Evolutionary conservation across 1,140 invertebrate genomes (phyloP), one percentile per base, ranked within the genome.

Genomic region (Batillaria attramentaria): DNA sequence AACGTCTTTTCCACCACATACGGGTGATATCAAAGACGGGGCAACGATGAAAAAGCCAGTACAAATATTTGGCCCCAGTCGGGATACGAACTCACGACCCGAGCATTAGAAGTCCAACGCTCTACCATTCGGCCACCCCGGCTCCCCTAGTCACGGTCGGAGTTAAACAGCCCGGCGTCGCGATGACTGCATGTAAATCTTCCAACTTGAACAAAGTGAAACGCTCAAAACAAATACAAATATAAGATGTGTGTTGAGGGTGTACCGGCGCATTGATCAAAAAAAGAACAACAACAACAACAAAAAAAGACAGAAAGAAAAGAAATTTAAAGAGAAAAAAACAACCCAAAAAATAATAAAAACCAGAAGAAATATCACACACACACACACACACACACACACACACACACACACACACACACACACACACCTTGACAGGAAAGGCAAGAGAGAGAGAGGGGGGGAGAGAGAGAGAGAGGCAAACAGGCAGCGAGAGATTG

Each of bases 341-440:
- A 6, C 6, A 8, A 62, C n/a, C 8, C 57, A 62, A 6, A 62
- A 13, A 62, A 13, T 16, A 6, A 62, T 6, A 62, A 6, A n/a
- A 13, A 62, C n/a, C 10, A 18, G 31, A 13, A n/a, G 6, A 13
- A 6, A 62, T 5, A 62, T 5, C 18, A 62, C 57, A 62, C 57
- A 62, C 57, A 62, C 57, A 62, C 57, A 62, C 57, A 62, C 57
- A 62, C 57, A 62, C 57, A 62, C 57, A 62, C 57, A 62, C 57
- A 62, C 57, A 62, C 57, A 62, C 57, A 62, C 57, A 62, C 57
- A 62, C 57, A 62, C 57, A 62, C 57, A 62, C 57, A 62, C 10
- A 62, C 57, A 62, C 57, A 62, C 57, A 62, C 57, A 62, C 10
- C n/a, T n/a, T n/a, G n/a, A n/a, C n/a, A n/a, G n/a, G n/a, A n/a